Conservation (phyloP, 2,113 vertebrate genomes). For the Zosterops borbonicus region DNA sequence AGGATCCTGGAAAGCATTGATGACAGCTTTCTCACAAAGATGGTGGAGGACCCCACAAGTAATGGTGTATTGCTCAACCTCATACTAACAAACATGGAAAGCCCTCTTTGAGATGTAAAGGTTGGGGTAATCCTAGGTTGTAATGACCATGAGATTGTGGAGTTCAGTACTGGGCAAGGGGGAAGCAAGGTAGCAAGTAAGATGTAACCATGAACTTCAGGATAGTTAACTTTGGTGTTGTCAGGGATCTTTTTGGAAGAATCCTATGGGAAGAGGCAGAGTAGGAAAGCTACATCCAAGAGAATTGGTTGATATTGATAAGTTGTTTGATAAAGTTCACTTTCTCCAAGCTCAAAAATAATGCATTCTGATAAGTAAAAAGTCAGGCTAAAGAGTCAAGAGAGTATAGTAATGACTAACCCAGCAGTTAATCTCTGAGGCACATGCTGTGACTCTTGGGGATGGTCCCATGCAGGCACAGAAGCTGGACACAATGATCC, state of each 20-base stretch:
- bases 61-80: background rate
- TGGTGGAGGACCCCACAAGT: too few species aligned
- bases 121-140: background rate
- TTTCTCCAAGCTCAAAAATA: background rate
- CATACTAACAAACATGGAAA: too few species aligned
- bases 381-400: background rate
- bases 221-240: fast-evolving
- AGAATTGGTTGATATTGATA: background rate
- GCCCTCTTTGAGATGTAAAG: background rate
- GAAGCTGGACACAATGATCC: background rate
- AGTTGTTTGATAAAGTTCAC: background rate
- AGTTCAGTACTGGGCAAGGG: background rate
- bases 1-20: background rate
- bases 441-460: background rate
- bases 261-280: background rate
- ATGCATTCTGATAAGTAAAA: background rate
- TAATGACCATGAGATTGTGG: background rate
- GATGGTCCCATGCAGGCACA: background rate
- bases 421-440: background rate
- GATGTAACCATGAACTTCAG: background rate
- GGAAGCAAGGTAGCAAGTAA: background rate
- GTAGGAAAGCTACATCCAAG: background rate
- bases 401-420: background rate
- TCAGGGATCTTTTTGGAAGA: background rate
- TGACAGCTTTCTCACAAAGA: background rate